Percentiles rank a stretch among this genome's conserved stretches.
phyloP scores from a whole-genome alignment of 2,797 vertebrate genomes.

The Astyanax mexicanus region DNA sequence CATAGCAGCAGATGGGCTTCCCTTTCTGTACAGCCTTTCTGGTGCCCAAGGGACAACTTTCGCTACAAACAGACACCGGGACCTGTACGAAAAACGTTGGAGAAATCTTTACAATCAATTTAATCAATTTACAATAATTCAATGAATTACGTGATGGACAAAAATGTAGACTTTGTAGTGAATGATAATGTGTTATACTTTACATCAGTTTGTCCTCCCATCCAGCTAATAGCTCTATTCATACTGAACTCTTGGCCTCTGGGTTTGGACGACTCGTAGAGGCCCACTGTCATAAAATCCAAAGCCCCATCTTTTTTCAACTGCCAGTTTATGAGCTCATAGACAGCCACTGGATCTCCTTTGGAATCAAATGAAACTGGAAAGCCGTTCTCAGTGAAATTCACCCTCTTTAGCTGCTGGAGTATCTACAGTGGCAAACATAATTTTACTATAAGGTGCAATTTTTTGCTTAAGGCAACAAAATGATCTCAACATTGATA shows the following conservation, averaged over 20 bases:
- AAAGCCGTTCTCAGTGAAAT: conserved; percentile 71
- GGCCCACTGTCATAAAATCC: conserved; percentile 69
- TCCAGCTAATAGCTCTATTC: conserved; percentile 62
- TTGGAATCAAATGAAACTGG: conserved; percentile 65
- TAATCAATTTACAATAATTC: no score
- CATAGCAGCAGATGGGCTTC: conserved; percentile 72
- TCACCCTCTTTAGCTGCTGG: conserved; percentile 63
- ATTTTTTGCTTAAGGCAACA: no score
- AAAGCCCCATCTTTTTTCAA: conserved; percentile 53
- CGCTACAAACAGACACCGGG: conserved; percentile 70
- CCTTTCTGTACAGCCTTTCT: conserved; percentile 72
- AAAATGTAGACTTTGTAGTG: background rate
- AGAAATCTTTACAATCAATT: no score
- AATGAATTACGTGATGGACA: no score
- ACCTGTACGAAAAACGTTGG: conserved; percentile 62
- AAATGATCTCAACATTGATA: no score
- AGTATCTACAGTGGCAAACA: conserved; percentile 56
- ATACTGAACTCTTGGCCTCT: conserved; percentile 60
- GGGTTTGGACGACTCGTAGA: conserved; percentile 69
- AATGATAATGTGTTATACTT: background rate
- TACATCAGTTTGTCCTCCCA: conserved; percentile 60
- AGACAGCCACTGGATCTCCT: conserved; percentile 67
- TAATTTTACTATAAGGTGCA: background rate
- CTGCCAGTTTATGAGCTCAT: conserved; percentile 80
- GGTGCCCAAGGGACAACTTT: conserved; percentile 70